A percentile compares a stretch with the other conserved stretches of the same genome.
Conservation (phyloP, 2,113 vertebrate species). For the Oenanthe oenanthe region DNA sequence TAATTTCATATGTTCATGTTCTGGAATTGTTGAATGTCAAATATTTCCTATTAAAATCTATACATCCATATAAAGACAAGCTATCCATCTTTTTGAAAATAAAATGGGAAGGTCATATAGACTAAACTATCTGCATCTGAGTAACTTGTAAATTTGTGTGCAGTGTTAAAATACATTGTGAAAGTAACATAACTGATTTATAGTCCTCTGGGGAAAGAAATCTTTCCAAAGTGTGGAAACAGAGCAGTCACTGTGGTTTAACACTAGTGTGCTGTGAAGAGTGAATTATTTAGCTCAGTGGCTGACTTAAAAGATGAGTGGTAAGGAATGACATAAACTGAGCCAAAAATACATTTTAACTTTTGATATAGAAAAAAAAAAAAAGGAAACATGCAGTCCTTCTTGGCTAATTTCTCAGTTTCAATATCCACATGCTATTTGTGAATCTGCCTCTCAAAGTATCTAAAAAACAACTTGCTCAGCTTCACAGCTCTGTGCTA, state of each 20-base stretch:
- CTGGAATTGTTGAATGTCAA: background rate
- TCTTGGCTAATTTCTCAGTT: conserved; percentile 20
- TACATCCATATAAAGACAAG: background rate
- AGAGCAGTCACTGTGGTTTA: conserved; percentile 33
- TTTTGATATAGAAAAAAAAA: background rate
- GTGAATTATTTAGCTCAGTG: conserved; percentile 23
- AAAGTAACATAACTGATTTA: conserved; percentile 10
- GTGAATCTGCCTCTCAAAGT: background rate
- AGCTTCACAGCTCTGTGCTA: background rate
- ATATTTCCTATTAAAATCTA: background rate
- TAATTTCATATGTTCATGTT: background rate
- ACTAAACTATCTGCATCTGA: background rate
- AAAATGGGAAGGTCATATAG: background rate
- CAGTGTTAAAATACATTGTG: background rate
- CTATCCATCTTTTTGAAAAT: background rate
- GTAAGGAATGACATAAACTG: background rate
- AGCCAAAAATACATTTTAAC: conserved; percentile 3
- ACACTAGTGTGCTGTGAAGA: conserved; percentile 18
- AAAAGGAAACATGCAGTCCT: background rate
- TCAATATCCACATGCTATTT: background rate
- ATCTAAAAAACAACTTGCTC: background rate
- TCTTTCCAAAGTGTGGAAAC: conserved; percentile 32
- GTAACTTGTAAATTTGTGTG: conserved; percentile 6
- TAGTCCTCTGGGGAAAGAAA: background rate
- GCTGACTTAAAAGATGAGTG: background rate